Percentiles rank a stretch among this genome's conserved stretches.
Evolutionary conservation across 2,113 vertebrate genomes (phyloP).

Genomic region (Boulengerochromis microlepis): DNA sequence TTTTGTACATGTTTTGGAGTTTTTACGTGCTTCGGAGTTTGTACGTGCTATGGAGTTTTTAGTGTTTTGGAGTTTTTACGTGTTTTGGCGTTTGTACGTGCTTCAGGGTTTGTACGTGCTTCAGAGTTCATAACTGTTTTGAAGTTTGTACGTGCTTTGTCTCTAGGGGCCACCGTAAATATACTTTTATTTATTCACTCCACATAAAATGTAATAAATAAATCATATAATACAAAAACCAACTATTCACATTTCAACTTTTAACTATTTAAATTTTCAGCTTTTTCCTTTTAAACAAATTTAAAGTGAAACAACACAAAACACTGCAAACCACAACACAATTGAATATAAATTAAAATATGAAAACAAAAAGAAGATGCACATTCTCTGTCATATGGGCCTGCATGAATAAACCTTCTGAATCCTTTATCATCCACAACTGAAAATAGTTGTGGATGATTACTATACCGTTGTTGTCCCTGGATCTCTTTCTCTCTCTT

Average conservation of each 20-base stretch:
- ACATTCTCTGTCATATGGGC: rapidly evolving
- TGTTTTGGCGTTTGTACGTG: too few species aligned
- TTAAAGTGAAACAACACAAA: background rate
- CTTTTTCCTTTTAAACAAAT: background rate
- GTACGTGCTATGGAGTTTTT: too few species aligned
- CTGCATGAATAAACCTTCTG: background rate
- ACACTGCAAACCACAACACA: background rate
- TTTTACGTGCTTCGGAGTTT: rapidly evolving
- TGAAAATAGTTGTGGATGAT: background rate
- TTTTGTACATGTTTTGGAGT: background rate
- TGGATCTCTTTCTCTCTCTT: background rate
- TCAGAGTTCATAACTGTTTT: too few species aligned
- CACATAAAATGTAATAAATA: too few species aligned
- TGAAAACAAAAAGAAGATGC: rapidly evolving
- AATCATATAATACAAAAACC: too few species aligned
- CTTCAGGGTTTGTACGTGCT: too few species aligned
- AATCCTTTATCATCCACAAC: background rate
- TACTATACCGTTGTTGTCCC: background rate
- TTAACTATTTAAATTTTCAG: background rate
- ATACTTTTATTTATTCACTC: too few species aligned
- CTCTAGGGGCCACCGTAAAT: too few species aligned
- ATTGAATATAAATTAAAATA: rapidly evolving
- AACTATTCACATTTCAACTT: rapidly evolving
- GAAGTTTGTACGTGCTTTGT: too few species aligned
- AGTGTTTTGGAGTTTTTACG: too few species aligned